phyloP scores from a whole-genome alignment of 2,797 vertebrate genomes.

The Myiotriccus ornatus region DNA sequence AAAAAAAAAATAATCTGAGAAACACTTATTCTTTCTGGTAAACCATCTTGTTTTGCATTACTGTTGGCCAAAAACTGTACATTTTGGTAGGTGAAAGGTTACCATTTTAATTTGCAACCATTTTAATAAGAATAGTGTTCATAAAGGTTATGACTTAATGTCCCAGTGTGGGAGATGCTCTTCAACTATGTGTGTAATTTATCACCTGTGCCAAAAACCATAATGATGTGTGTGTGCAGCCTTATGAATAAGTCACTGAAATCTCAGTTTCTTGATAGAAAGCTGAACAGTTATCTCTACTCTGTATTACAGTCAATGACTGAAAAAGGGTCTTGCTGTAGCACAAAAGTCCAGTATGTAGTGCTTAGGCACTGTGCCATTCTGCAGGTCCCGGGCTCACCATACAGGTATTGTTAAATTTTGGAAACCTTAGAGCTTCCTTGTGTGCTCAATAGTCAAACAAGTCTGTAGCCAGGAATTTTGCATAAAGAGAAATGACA shows the following conservation, averaged over 20 bases:
- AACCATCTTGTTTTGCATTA: neutral
- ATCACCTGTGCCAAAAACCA: neutral
- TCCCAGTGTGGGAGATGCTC: neutral
- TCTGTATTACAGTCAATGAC: neutral
- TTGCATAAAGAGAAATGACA: neutral
- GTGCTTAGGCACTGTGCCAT: rapidly evolving
- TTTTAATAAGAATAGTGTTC: neutral
- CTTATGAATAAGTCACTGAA: neutral
- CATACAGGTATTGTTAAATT: neutral
- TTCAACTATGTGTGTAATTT: neutral
- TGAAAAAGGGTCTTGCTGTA: neutral
- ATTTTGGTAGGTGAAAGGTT: neutral
- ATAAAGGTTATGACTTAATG: neutral
- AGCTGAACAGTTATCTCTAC: neutral
- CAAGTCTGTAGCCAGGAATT: neutral
- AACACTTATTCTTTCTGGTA: neutral
- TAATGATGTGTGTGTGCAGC: neutral
- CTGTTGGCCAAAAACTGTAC: neutral
- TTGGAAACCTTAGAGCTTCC: neutral
- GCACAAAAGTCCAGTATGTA: neutral
- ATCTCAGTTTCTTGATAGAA: neutral
- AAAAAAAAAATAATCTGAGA: neutral
- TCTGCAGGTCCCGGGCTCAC: neutral
- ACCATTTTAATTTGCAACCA: neutral
- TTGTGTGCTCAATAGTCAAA: neutral